Evolutionary conservation across 2,113 vertebrate genomes (phyloP), one percentile per base, ranked within the genome.

Genomic region (Festucalex cinctus): DNA sequence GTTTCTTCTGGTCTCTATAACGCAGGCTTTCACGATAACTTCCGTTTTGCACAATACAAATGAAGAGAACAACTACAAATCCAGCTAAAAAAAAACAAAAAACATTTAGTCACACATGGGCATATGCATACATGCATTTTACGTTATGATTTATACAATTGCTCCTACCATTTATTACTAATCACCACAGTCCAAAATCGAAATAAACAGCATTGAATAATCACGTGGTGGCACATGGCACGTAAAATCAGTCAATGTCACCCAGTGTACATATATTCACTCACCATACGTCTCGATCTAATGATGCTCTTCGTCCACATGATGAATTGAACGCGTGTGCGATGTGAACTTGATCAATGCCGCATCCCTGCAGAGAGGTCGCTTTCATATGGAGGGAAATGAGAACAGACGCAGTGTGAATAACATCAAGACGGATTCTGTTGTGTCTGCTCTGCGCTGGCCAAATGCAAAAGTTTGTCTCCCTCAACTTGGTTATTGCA

Each of bases 331-430:
- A 53, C 43, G 43, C 13, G 39, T 22, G 16, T 35, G 32, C 17
- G 28, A 58, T 10, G 32, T 35, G 56, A 43, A 32, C 20, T 17
- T 60, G 53, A 49, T 63, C 73, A 49, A 51, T 48, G 65, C 20
- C 57, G 53, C 64, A 9, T 48, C 43, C 24, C 68, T 53, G 24
- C n/a, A 49, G 80, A 73, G 75, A 77, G 76, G 77, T 80, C 32
- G 24, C 58, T 58, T 60, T 68, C 46, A 41, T 78, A 74, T 71
- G 62, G 48, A 68, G 59, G 53, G 41, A 69, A 75, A 78, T 68
- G 51, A 68, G 28, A 75, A 63, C 66, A 22, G 7, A 59, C 24
- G 70, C 28, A 3, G 43, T 70, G 66, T 72, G 63, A 74, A 77
- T 67, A 76, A 73, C 53, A 58, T n/a, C 41, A 64, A 35, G 17